Percentiles rank a stretch among this genome's conserved stretches.
Evolutionary conservation across 2,888 invertebrate genomes (phyloP).

Genomic region (Dicranocentrus wangi): DNA sequence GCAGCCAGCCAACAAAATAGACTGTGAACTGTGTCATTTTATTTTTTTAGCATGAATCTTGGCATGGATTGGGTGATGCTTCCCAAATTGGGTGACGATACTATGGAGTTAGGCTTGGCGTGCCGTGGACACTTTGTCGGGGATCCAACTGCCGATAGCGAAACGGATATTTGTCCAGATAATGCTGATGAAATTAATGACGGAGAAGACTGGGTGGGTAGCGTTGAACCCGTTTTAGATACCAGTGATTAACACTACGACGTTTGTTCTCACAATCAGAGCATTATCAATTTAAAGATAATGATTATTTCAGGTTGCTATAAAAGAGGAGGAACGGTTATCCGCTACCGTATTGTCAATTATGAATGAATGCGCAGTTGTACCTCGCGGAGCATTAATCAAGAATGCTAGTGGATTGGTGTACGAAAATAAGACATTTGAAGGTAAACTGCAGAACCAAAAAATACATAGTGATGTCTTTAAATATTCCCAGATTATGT

Average conservation of each 20-base stretch:
- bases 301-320: conserved; percentile 71
- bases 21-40: too few relatives aligned
- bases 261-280: too few relatives aligned
- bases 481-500: neutral
- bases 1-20: too few relatives aligned
- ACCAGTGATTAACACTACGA: neutral
- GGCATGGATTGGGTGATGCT: conserved; percentile 71
- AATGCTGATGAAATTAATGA: conserved; percentile 69
- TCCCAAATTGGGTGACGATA: conserved; percentile 57
- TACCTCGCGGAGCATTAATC: conserved; percentile 86
- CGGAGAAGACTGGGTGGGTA: conserved; percentile 69
- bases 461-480: too few relatives aligned
- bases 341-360: conserved; percentile 83
- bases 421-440: conserved; percentile 80
- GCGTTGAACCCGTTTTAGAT: too few relatives aligned
- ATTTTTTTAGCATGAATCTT: conserved; percentile 59
- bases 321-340: conserved; percentile 87
- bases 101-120: conserved; percentile 65
- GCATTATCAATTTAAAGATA: too few relatives aligned
- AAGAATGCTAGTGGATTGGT: conserved; percentile 84
- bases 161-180: conserved; percentile 68
- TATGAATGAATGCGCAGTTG: conserved; percentile 83
- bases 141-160: conserved; percentile 70
- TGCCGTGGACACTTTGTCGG: conserved; percentile 70
- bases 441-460: conserved; percentile 73